Percentiles rank a stretch among this genome's conserved stretches.
Evolutionary conservation across 2,888 invertebrate species (phyloP).

Genomic region (Steromphala cineraria): DNA sequence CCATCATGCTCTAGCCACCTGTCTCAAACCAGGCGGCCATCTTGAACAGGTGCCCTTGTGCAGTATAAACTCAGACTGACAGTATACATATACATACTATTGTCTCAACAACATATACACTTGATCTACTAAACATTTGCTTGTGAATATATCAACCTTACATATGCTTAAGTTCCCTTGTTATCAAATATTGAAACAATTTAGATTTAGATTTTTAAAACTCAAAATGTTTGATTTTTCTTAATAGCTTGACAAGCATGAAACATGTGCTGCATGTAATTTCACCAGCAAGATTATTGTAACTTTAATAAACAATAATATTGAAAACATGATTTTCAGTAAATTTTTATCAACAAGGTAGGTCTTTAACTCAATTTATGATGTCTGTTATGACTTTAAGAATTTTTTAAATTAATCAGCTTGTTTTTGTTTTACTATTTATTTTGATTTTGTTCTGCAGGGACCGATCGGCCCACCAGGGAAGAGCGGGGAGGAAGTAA

Average conservation of each 20-base stretch:
- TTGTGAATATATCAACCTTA: no score
- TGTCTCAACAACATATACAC: no score
- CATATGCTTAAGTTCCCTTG: no score
- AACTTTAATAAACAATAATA: background rate
- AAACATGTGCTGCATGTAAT: background rate
- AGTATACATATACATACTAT: no score
- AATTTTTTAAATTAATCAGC: background rate
- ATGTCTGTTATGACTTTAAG: background rate
- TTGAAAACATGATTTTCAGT: no score
- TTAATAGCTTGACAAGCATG: background rate
- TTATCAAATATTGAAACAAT: no score
- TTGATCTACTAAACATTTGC: no score
- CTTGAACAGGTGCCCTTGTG: background rate
- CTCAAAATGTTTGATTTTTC: background rate
- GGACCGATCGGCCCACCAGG: slow-evolving; percentile 45
- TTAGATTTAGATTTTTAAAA: no score
- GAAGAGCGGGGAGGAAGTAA: slow-evolving; percentile 40
- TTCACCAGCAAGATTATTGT: background rate
- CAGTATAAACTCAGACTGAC: no score
- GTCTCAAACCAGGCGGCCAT: background rate
- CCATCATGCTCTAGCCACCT: background rate
- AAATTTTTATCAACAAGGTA: background rate
- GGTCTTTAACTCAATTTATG: background rate
- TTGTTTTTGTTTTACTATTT: background rate
- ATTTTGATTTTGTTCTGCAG: slow-evolving; percentile 22